Evolutionary conservation across 2,888 invertebrate species (phyloP), one percentile per base, ranked within the genome.

Genomic region (Leptodirus hochenwartii): DNA sequence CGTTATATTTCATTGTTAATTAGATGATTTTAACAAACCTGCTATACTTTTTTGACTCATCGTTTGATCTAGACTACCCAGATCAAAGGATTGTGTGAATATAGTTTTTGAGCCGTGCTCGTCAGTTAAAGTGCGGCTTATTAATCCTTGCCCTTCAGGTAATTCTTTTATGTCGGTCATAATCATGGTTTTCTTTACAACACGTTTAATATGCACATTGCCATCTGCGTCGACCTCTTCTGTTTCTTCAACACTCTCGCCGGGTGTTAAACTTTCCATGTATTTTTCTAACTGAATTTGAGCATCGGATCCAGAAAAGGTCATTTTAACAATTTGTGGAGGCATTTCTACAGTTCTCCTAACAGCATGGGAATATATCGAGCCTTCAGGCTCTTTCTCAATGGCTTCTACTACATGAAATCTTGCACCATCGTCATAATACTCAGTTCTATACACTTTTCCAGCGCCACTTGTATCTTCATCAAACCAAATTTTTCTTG

Each of bases 291-390:
- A 41, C 36, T 59, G 57, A 31, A 58, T 47, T 30, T 64, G 59
- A 14, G 62, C 62, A 38, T 62, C 59, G 23, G 57, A 53, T 8
- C 66, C 66, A 32, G 50, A 53, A 39, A 66, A 64, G 3, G 62
- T 63, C 6, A 64, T 49, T 41, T 61, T 61, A 25, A 52, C 49
- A 4, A 64, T 51, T 42, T 64, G 61, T 2, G 62, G 56, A 10
- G 62, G 59, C 37, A 63, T 43, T 41, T 61, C 56, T 6, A 64
- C 58, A 15, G 54, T 53, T 11, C 61, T 47, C 34, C 59, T 58
- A 33, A 62, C 52, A 1, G 56, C 55, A 33, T 59, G 61, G 1
- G 59, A 56, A 39, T 53, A 62, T 4, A 47, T 48, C 17, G 53
- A 53, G 22, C 51, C 54, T 32, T 43, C 41, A 15, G 55, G 59